phyloP scores from a whole-genome alignment of 2,113 vertebrate species.

The Emydura subglobosa region DNA sequence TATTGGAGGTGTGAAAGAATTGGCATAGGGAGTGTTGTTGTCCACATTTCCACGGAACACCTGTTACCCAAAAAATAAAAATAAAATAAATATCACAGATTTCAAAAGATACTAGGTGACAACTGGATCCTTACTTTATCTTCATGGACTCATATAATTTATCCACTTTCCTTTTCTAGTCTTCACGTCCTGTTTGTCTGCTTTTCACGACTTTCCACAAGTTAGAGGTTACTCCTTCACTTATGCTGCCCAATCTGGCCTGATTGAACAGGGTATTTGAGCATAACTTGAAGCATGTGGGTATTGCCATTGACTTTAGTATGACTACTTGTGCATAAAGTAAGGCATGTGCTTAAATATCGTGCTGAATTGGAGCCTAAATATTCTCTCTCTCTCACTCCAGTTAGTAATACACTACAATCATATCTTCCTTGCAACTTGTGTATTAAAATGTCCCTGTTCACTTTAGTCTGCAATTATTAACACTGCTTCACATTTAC shows the following conservation, averaged over 20 bases:
- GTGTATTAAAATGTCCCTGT: not conserved
- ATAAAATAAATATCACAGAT: not conserved
- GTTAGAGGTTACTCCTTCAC: fast-evolving
- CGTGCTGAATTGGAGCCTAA: fast-evolving
- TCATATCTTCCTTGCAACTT: not conserved
- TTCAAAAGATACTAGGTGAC: fast-evolving
- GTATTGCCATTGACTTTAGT: not conserved
- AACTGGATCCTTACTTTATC: fast-evolving
- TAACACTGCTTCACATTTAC: not conserved
- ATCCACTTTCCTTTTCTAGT: fast-evolving
- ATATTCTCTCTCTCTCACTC: not conserved
- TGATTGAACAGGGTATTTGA: not conserved
- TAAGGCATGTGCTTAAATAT: fast-evolving
- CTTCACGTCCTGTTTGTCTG: fast-evolving
- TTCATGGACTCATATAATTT: fast-evolving
- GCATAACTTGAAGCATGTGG: not conserved
- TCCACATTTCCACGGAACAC: constrained; percentile 96
- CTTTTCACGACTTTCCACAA: fast-evolving
- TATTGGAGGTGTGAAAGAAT: constrained; percentile 96
- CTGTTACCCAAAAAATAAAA: constrained; percentile 73
- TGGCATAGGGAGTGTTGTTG: constrained; percentile 96
- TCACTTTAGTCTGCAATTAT: constrained; percentile 28
- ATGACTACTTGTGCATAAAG: not conserved
- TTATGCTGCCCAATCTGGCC: fast-evolving
- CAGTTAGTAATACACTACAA: not conserved